phyloP scores from a whole-genome alignment of 2,888 invertebrate genomes.

The Onchidella celtica region DNA sequence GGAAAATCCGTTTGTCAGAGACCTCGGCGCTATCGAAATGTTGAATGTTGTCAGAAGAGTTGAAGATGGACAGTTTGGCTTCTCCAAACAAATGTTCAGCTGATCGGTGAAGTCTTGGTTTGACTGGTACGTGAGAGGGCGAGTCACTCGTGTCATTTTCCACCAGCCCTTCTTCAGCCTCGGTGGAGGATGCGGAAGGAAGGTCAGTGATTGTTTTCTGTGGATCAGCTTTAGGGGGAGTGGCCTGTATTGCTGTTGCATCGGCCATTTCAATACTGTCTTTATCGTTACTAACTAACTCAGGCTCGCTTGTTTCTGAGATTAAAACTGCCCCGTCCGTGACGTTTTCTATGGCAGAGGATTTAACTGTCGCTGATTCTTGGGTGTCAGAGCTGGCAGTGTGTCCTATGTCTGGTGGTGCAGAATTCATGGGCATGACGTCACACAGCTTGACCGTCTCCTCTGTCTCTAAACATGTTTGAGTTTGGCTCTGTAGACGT shows the following conservation, averaged over 20 bases:
- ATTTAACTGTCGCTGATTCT: background rate
- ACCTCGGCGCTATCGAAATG: conserved; percentile 1
- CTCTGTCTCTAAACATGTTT: too few species aligned
- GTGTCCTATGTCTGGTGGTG: background rate
- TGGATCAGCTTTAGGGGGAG: background rate
- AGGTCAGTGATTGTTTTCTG: background rate
- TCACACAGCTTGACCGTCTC: background rate
- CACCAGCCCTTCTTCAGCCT: background rate
- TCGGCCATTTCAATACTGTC: background rate
- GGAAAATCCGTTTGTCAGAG: background rate
- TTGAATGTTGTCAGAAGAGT: conserved; percentile 30
- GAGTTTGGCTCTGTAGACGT: too few species aligned
- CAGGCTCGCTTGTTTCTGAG: background rate
- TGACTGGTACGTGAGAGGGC: conserved; percentile 7
- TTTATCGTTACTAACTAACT: too few species aligned
- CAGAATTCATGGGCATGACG: background rate
- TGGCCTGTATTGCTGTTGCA: background rate
- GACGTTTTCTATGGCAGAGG: background rate
- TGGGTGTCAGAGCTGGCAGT: background rate
- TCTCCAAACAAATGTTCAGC: conserved; percentile 38
- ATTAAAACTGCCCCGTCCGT: background rate
- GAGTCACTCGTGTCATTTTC: background rate
- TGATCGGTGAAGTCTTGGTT: conserved; percentile 43
- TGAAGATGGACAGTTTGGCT: conserved; percentile 34
- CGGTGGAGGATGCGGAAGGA: background rate